Evolutionary conservation across 2,797 vertebrate genomes (phyloP).

Genomic region (Sebastes trivittatus): DNA sequence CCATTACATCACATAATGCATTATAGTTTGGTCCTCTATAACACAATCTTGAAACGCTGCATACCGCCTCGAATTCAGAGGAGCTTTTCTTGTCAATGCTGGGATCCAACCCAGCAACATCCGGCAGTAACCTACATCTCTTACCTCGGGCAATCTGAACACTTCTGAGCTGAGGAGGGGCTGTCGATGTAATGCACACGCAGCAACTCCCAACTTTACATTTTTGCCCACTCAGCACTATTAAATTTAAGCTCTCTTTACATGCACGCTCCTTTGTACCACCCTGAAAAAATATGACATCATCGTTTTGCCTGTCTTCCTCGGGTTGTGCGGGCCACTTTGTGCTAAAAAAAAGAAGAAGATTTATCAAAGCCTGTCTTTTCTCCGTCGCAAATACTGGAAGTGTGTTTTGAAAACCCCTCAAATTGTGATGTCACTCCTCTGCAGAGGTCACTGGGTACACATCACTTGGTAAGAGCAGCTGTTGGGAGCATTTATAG

Average conservation of each 20-base stretch:
- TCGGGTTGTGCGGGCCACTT: conserved; percentile 16
- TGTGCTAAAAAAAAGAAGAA: conserved; percentile 4
- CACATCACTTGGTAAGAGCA: conserved; percentile 50
- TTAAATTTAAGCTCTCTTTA: conserved; percentile 51
- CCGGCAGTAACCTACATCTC: conserved; percentile 20
- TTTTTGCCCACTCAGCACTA: conserved; percentile 62
- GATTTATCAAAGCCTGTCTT: conserved; percentile 18
- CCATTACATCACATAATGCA: neutral
- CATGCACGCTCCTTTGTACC: conserved; percentile 44
- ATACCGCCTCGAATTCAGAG: neutral
- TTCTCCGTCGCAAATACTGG: neutral
- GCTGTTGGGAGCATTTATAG: conserved; percentile 48
- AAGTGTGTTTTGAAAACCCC: conserved; percentile 34
- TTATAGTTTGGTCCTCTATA: neutral
- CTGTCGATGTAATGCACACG: conserved; percentile 58
- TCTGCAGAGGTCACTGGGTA: conserved; percentile 70
- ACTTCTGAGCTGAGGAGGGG: conserved; percentile 9
- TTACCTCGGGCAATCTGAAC: conserved; percentile 35
- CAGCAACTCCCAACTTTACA: conserved; percentile 67
- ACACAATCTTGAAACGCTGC: neutral
- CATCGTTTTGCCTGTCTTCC: conserved; percentile 42
- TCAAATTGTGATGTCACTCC: conserved; percentile 45
- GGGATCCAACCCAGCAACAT: conserved; percentile 46
- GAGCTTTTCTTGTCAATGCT: neutral
- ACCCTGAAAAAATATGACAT: conserved; percentile 68